Evolutionary conservation across 2,113 vertebrate species (phyloP), one percentile per base, ranked within the genome.

Genomic region (Oplegnathus fasciatus): DNA sequence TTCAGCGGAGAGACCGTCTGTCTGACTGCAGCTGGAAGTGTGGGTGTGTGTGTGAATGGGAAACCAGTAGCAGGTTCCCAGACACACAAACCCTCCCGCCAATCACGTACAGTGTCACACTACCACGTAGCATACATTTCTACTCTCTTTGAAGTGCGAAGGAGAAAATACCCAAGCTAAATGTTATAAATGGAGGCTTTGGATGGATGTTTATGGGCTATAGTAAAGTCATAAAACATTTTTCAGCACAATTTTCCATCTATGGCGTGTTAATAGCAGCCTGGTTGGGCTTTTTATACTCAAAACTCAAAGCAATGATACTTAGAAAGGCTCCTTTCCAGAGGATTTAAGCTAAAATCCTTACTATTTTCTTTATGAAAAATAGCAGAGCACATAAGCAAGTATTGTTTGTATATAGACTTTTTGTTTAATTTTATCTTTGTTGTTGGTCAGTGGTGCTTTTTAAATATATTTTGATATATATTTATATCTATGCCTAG

Each of bases 1-100:
- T 64, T 42, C 70, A 57, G 42, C 22, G 70, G 22, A 48, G 22
- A 68, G 61, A 68, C 71, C 32, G 82, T 30, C 83, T 60, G 80
- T 32, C 73, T 83, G 87, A 61, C 75, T 74, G 83, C 17, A 67
- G 4, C 9, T 30, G 65, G 24, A 46, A 17, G 58, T 37, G 54
- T 62, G 75, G 54, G 37, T 62, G 58, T 50, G 58, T 44, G 14
- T 52, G 32, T 64, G 78, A 44, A 52, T 76, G 77, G 55, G 64
- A 70, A 84, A 86, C 78, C 90, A 89, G 94, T 87, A 92, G 93
- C 93, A 93, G 94, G 86, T 92, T 82, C 86, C 79, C 91, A 83
- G 54, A 72, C 69, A 62, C 81, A 85, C 82, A 68, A 68, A 80
- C 81, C 65, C 78, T 66, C 78, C 77, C 85, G 81, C 88, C 84